These are phyloP conservation scores for Cephalopachus bancanus DNA, from an alignment of 2,797 vertebrate genomes.

Conservation along the genomic window DNA sequence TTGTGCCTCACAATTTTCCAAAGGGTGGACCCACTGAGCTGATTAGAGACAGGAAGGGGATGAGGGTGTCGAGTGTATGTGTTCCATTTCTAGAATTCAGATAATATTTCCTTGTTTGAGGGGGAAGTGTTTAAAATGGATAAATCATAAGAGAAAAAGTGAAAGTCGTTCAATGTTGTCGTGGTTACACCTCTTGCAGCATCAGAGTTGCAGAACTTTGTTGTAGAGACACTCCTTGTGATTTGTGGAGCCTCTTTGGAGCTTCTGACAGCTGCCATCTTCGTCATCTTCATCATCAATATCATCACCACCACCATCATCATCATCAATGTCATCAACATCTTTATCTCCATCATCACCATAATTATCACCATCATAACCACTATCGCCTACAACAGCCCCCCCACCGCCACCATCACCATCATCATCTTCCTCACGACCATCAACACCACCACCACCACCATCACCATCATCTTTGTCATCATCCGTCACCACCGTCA, in stretches of 20 bases:
- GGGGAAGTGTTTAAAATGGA: not conserved
- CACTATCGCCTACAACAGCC: rapidly evolving
- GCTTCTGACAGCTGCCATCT: not conserved
- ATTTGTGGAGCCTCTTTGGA: not conserved
- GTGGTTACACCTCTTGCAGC: not conserved
- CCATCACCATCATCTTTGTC: not conserved
- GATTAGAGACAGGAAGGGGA: slow-evolving; percentile 16
- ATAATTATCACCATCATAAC: rapidly evolving
- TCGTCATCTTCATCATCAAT: not conserved
- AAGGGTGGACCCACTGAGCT: not conserved
- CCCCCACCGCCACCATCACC: rapidly evolving
- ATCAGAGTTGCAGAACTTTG: not conserved
- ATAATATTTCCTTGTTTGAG: not conserved
- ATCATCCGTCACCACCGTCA: not conserved
- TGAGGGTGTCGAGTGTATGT: no score
- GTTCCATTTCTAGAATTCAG: slow-evolving; percentile 31
- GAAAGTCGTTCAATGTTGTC: not conserved
- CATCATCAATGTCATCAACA: not conserved
- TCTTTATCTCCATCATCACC: no score
- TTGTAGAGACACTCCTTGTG: not conserved
- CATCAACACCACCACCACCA: not conserved
- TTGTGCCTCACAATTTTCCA: not conserved
- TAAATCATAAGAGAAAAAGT: not conserved
- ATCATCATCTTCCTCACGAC: rapidly evolving
- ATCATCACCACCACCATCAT: not conserved